Conservation (phyloP, 2,888 invertebrate species). For the Leucania comma region DNA sequence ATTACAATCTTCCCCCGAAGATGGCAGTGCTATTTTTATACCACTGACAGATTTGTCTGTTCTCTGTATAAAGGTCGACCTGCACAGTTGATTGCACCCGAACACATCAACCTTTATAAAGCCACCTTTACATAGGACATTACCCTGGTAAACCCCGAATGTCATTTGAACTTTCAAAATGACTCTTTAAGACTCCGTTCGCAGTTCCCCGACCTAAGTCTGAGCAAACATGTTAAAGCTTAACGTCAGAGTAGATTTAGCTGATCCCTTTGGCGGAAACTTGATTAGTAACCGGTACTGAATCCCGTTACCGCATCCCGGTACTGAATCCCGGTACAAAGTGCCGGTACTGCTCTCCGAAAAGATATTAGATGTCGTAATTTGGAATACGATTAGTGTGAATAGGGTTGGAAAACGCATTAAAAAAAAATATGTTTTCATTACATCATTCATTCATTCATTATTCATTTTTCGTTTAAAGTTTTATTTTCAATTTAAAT, state of each 20-base stretch:
- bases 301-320: background rate
- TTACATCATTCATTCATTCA: too few species aligned
- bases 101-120: conserved; percentile 9
- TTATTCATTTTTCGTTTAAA: too few species aligned
- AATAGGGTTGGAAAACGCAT: background rate
- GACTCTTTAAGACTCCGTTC: conserved; percentile 39
- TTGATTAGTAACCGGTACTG: conserved; percentile 32
- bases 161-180: conserved; percentile 48
- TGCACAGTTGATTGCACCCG: too few species aligned
- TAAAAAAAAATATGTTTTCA: too few species aligned
- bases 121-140: conserved; percentile 9
- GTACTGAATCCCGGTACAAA: background rate
- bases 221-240: conserved; percentile 33
- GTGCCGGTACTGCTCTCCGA: background rate
- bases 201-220: conserved; percentile 28
- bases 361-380: conserved; percentile 2
- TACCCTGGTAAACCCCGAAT: conserved; percentile 13
- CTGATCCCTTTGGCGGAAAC: conserved; percentile 14
- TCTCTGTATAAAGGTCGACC: background rate
- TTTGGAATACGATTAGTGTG: background rate
- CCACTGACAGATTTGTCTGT: background rate
- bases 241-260: conserved; percentile 21
- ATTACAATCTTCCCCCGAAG: too few species aligned
- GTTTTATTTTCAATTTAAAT: too few species aligned
- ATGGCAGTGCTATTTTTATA: conserved; percentile 21